Conservation (phyloP, 2,797 vertebrate species). For the Uromys caudimaculatus region DNA sequence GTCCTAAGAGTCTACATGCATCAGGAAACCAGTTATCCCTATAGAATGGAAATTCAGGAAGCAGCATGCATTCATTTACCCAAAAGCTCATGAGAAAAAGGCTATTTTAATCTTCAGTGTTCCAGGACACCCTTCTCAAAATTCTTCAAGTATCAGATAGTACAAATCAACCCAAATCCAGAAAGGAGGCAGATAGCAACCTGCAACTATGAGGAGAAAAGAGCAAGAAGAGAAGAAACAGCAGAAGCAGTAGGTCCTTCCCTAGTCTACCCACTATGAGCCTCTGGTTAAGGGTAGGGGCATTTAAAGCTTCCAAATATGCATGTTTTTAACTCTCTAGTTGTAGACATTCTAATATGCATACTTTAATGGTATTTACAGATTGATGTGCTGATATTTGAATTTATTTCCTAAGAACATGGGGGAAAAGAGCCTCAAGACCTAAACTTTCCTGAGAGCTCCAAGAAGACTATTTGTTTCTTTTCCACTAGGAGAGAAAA, state of each 20-base stretch:
- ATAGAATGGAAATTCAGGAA: not conserved
- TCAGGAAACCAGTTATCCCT: not conserved
- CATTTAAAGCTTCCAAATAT: not conserved
- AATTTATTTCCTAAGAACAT: not conserved
- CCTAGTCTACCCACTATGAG: not conserved
- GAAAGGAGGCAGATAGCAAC: not conserved
- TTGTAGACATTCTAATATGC: not conserved
- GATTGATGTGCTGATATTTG: not conserved
- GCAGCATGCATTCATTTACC: not conserved
- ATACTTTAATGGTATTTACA: not conserved
- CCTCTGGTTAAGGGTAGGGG: not conserved
- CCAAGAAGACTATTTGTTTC: not conserved
- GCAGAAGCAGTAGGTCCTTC: rapidly evolving
- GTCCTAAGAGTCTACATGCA: not conserved
- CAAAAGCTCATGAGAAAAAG: not conserved
- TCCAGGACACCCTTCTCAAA: not conserved
- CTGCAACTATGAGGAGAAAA: not conserved
- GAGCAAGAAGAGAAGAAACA: not conserved
- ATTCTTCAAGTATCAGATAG: not conserved
- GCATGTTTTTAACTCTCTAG: not conserved
- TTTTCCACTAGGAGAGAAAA: not conserved
- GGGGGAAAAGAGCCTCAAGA: not conserved
- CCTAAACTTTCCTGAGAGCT: not conserved
- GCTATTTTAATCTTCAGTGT: not conserved
- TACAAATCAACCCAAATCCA: not conserved